These are phyloP conservation scores for Eretmochelys imbricata DNA, from an alignment of 2,113 vertebrate species.

Conservation along the genomic window DNA sequence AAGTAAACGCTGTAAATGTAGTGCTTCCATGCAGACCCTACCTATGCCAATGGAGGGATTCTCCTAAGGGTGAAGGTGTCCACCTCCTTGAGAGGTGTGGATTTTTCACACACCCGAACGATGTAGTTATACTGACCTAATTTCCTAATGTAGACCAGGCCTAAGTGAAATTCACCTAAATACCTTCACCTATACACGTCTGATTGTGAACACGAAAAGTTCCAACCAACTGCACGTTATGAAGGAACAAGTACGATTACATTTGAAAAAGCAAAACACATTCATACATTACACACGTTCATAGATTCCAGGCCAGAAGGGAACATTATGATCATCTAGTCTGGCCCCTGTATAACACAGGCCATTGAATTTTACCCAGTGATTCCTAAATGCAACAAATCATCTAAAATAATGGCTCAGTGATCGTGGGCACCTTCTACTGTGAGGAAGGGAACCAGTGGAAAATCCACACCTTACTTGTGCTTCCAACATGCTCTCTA, in stretches of 20 bases:
- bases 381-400: background rate
- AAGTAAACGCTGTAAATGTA: background rate
- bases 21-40: background rate
- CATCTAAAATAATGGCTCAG: background rate
- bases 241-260: background rate
- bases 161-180: background rate
- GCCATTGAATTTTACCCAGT: too few species aligned
- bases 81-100: background rate
- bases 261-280: background rate
- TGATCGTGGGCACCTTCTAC: background rate
- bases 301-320: background rate
- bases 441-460: background rate
- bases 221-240: background rate
- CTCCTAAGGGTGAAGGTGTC: background rate
- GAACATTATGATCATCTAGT: too few species aligned
- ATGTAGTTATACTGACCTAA: background rate
- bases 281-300: background rate
- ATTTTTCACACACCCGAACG: background rate
- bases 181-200: background rate
- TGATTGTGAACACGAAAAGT: background rate
- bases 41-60: background rate
- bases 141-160: background rate
- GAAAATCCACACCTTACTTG: background rate
- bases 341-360: too few species aligned
- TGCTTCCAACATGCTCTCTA: background rate